A percentile compares a stretch with the other conserved stretches of the same genome.
Evolutionary conservation across 2,113 vertebrate species (phyloP).

Genomic region (Pseudorasbora parva): DNA sequence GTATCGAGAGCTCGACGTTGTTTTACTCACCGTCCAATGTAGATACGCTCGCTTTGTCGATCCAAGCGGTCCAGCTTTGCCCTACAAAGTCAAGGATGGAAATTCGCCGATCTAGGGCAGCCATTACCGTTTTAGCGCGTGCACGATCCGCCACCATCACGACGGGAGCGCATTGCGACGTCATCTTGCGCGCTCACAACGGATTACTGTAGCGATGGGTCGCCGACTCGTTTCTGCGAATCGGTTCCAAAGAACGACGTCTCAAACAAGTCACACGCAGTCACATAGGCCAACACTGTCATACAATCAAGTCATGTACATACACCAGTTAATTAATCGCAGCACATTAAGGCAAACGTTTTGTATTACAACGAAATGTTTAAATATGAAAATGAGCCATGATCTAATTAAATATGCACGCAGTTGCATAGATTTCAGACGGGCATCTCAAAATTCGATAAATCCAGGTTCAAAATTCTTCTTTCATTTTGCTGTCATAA

Average conservation of each 20-base stretch:
- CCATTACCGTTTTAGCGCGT: conserved; percentile 86
- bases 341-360: too few relatives aligned
- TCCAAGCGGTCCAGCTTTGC: conserved; percentile 88
- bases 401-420: too few relatives aligned
- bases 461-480: background rate
- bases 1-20: background rate
- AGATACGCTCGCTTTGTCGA: conserved; percentile 76
- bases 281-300: background rate
- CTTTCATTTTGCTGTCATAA: background rate
- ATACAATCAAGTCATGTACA: too few relatives aligned
- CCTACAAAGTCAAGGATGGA: conserved; percentile 85
- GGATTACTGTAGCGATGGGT: background rate
- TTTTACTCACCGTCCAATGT: conserved; percentile 80
- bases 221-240: background rate
- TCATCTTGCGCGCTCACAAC: conserved; percentile 71
- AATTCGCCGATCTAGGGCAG: conserved; percentile 85
- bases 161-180: conserved; percentile 64
- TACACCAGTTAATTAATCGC: too few relatives aligned
- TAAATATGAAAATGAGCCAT: too few relatives aligned
- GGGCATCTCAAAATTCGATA: background rate
- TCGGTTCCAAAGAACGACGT: background rate
- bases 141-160: conserved; percentile 79
- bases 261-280: background rate
- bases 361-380: too few relatives aligned
- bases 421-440: too few relatives aligned